A percentile compares a stretch with the other conserved stretches of the same genome.
phyloP scores from a whole-genome alignment of 1,140 invertebrate species.

The Formica selysi region DNA sequence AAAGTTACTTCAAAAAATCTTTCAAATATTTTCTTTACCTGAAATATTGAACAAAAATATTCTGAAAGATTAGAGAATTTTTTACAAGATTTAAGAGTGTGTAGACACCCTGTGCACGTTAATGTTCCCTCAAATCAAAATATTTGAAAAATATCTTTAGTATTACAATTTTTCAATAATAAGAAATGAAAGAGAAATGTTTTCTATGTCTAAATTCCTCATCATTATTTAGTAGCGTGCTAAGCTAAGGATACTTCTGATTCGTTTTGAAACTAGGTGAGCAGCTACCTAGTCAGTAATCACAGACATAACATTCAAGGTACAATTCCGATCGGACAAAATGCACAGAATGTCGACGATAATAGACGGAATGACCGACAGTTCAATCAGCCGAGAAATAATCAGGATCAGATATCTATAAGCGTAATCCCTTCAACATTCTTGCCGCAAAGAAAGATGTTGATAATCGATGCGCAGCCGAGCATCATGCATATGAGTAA shows the following conservation, averaged over 20 bases:
- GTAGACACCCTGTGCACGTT: too few relatives aligned
- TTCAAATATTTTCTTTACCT: too few relatives aligned
- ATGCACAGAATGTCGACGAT: constrained; percentile 30
- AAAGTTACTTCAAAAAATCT: too few relatives aligned
- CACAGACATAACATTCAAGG: constrained; percentile 79
- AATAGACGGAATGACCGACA: constrained; percentile 62
- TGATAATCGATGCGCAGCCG: constrained; percentile 78
- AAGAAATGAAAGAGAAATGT: neutral
- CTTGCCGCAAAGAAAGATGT: constrained; percentile 79
- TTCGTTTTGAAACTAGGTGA: constrained; percentile 72
- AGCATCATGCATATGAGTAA: constrained; percentile 78
- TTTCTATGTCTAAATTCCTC: neutral
- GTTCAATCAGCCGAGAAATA: constrained; percentile 28
- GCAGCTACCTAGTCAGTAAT: constrained; percentile 80
- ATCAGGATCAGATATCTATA: constrained; percentile 81
- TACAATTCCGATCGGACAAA: constrained; percentile 61
- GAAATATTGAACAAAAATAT: too few relatives aligned
- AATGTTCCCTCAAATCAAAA: too few relatives aligned
- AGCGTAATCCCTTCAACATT: constrained; percentile 81
- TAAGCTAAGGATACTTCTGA: constrained; percentile 34
- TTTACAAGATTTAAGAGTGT: too few relatives aligned
- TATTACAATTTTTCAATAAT: neutral
- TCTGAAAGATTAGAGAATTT: too few relatives aligned
- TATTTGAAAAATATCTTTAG: neutral
- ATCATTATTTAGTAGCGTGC: neutral